Percentiles rank a stretch among this genome's conserved stretches.
Conservation (phyloP, 1,140 invertebrate species). For the Zaprionus kolodkinae region DNA sequence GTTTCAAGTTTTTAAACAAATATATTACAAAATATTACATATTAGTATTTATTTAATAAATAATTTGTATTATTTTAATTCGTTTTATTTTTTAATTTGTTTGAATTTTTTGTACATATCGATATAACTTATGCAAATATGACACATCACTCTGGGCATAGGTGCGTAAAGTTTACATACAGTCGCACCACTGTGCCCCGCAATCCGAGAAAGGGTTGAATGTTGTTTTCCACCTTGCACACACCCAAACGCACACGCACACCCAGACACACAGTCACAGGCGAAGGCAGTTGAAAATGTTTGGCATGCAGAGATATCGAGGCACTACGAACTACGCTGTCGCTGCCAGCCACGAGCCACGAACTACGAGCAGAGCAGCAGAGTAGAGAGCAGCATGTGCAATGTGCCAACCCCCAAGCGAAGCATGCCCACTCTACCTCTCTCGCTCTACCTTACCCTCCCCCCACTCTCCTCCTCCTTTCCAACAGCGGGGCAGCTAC, state of each 20-base stretch:
- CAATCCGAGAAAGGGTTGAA: constrained; percentile 47
- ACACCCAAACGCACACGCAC: not conserved
- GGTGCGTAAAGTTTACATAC: too few species aligned
- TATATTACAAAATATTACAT: too few species aligned
- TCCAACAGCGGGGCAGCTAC: not conserved
- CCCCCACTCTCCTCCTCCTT: not conserved
- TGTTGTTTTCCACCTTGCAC: constrained; percentile 19
- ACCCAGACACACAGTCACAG: constrained; percentile 8
- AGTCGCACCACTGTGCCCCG: constrained; percentile 27
- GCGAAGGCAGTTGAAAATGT: constrained; percentile 47
- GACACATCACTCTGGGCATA: too few species aligned
- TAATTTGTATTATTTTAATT: too few species aligned
- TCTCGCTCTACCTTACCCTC: constrained; percentile 17
- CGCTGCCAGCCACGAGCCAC: too few species aligned
- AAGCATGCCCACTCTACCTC: not conserved
- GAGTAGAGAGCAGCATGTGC: constrained; percentile 38
- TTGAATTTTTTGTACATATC: too few species aligned
- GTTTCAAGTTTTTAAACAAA: too few species aligned
- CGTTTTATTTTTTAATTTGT: too few species aligned
- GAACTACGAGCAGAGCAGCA: not conserved
- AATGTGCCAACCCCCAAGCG: constrained; percentile 37
- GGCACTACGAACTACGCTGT: constrained; percentile 47
- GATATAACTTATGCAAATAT: too few species aligned
- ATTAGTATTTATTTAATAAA: too few species aligned
- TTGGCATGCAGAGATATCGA: constrained; percentile 70